Evolutionary conservation across 2,113 vertebrate species (phyloP).

Genomic region (Formicarius rufipectus): DNA sequence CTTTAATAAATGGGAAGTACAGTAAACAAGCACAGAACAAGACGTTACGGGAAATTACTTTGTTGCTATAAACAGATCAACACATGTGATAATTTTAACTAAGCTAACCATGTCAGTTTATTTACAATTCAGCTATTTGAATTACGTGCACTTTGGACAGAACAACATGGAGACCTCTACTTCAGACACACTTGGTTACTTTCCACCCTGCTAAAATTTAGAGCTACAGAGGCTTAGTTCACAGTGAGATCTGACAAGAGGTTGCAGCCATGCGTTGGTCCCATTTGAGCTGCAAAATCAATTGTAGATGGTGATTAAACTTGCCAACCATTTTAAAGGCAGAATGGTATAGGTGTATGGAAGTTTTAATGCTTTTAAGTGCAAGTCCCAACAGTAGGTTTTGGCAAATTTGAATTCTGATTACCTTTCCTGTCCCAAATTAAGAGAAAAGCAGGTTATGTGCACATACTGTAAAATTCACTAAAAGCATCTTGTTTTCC

Average conservation of each 20-base stretch:
- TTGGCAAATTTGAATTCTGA: constrained; percentile 72
- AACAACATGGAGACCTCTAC: not conserved
- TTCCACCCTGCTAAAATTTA: constrained; percentile 52
- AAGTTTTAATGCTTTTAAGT: constrained; percentile 65
- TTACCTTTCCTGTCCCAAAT: constrained; percentile 66
- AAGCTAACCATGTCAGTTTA: not conserved
- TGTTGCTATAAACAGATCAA: not conserved
- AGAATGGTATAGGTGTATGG: not conserved
- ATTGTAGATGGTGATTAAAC: constrained; percentile 70
- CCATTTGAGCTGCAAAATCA: constrained; percentile 47
- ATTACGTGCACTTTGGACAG: not conserved
- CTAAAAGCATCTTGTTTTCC: not conserved
- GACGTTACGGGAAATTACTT: constrained; percentile 29
- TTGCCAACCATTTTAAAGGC: constrained; percentile 72
- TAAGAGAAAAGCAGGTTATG: constrained; percentile 71
- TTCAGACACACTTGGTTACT: constrained; percentile 20
- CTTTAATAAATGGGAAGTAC: not conserved
- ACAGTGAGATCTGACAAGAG: not conserved
- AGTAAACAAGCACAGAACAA: constrained; percentile 17
- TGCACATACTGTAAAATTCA: constrained; percentile 49
- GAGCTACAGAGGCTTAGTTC: constrained; percentile 1
- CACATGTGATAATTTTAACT: not conserved
- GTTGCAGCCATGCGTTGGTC: not conserved
- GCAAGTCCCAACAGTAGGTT: constrained; percentile 67
- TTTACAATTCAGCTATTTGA: constrained; percentile 20